Base-by-base conservation (phyloP, 2,888 invertebrate genomes). In the Spialia ferax region DNA sequence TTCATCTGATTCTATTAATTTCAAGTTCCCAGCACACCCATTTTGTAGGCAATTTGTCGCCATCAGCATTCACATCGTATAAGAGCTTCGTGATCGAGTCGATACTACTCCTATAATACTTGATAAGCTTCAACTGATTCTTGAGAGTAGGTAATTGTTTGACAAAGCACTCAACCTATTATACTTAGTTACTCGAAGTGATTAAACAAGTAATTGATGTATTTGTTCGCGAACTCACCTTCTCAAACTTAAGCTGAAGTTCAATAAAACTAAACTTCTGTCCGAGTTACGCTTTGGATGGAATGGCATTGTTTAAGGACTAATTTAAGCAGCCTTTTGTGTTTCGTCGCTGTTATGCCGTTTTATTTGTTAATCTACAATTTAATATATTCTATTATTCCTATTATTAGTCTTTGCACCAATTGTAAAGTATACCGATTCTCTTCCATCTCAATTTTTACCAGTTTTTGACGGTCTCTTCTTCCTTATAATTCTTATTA, bases 21-120 rank as follows among this genome's bases (percentile, higher is more conserved):
- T 6, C 18, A 52, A 52, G 62, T 20, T 20, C 13, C 18, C 35
- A 52, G 52, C 35, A 52, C 50, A 23, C 35, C 35, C 22, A 59
- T 59, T 59, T 50, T 8, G 59, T 52, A 52, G 22, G 65, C 50
- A 45, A 66, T 45, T 23, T 32, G 54, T 42, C 29, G 75, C 73
- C 71, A 79, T 83, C 77, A 79, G 81, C 84, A 86, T 86, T 86
- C 83, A 85, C 82, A 73, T 71, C 74, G 73, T 38, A 15, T 63
- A 68, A 62, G 77, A 74, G 76, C 20, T 57, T 65, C 50, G 50
- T 38, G 64, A 57, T 35, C 23, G 8, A 15, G 22, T 45, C 26
- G 50, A 29, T 38, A 26, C 42, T 29, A 20, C 38, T 52, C 38
- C n/a, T 66, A 35, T 22, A 54, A 66, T 60, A 61, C 29, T 23